phyloP scores from a whole-genome alignment of 2,888 invertebrate species.

The Ophion ventricosus region DNA sequence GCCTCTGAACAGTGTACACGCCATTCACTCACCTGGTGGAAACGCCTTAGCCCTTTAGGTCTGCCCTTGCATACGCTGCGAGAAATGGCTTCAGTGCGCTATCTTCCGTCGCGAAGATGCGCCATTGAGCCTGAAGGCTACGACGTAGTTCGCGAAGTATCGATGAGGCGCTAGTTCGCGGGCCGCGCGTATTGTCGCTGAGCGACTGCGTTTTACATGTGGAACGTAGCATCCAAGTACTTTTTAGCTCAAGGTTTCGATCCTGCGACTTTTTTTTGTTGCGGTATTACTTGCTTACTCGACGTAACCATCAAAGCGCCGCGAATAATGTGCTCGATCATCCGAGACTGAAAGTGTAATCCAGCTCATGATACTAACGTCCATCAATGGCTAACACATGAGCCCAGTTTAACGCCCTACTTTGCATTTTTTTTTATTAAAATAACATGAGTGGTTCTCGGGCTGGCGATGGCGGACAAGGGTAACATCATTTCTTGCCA shows the following conservation, averaged over 20 bases:
- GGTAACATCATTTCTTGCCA: not conserved
- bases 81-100: slow-evolving; percentile 17
- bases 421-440: not conserved
- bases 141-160: slow-evolving; percentile 21
- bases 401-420: not conserved
- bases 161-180: not conserved
- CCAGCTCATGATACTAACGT: not conserved
- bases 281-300: not conserved
- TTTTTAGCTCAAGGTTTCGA: slow-evolving; percentile 14
- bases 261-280: slow-evolving; percentile 7
- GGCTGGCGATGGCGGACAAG: not conserved
- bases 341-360: slow-evolving; percentile 19
- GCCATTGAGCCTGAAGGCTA: not conserved
- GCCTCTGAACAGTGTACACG: slow-evolving; percentile 21
- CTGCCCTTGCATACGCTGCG: not conserved
- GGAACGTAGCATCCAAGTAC: slow-evolving; percentile 9
- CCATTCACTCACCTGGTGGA: not conserved
- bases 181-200: slow-evolving; percentile 45
- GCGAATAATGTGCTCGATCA: not conserved
- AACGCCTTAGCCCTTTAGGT: slow-evolving; percentile 2
- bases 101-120: slow-evolving; percentile 24
- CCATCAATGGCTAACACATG: not conserved
- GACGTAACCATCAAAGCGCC: not conserved
- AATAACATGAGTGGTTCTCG: not conserved
- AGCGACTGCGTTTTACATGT: slow-evolving; percentile 48